A percentile compares a stretch with the other conserved stretches of the same genome.
Conservation (phyloP, 1,140 invertebrate genomes). For the Papilio glaucus region DNA sequence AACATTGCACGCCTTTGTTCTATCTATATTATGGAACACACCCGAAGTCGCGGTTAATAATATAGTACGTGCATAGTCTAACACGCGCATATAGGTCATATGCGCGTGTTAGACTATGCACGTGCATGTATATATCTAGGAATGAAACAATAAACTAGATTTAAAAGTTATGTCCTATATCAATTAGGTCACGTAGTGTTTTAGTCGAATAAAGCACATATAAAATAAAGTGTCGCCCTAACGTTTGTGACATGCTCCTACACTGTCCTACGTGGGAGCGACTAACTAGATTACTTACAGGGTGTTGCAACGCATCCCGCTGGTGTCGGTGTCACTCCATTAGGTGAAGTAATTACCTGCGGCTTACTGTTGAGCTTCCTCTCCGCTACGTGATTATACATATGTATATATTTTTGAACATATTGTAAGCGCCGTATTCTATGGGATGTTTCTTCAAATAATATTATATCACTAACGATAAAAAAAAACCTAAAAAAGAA, state of each 20-base stretch:
- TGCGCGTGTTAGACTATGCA: no score
- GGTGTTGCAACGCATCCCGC: constrained; percentile 5
- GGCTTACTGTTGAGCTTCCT: not conserved
- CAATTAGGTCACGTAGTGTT: not conserved
- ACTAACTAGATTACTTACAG: constrained; percentile 15
- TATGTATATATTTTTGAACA: not conserved
- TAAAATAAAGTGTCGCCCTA: not conserved
- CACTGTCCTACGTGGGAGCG: not conserved
- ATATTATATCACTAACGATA: not conserved
- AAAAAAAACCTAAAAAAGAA: no score
- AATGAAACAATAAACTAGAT: not conserved
- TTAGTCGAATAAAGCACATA: not conserved
- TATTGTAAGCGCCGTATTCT: not conserved
- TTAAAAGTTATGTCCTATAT: not conserved
- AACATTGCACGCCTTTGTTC: no score
- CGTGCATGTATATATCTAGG: not conserved
- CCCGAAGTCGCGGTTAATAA: no score
- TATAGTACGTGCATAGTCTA: no score
- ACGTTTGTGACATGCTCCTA: not conserved
- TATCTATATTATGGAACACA: no score
- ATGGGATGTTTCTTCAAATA: not conserved
- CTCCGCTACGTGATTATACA: not conserved
- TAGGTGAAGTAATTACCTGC: not conserved
- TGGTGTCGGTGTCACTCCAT: not conserved
- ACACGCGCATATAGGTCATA: no score